Conservation (phyloP, 2,888 invertebrate genomes). For the Lordiphosa andalusiaca region DNA sequence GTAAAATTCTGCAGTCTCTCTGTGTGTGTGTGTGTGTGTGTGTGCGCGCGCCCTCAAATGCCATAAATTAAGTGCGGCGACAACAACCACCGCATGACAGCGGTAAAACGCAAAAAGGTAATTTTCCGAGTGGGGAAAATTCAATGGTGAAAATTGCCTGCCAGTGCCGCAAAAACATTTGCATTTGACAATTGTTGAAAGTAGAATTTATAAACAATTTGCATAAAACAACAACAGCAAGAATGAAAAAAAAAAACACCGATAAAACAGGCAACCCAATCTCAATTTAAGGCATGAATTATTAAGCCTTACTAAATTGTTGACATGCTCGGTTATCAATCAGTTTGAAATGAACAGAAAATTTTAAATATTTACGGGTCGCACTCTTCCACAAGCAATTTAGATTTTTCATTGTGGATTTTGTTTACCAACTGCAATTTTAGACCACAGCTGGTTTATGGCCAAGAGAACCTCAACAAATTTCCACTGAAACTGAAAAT, state of each 20-base stretch:
- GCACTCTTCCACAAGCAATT: conserved; percentile 26
- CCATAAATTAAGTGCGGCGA: conserved; percentile 67
- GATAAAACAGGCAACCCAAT: not conserved
- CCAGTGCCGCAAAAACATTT: conserved; percentile 33
- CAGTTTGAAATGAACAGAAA: conserved; percentile 18
- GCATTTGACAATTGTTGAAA: conserved; percentile 42
- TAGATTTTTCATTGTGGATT: conserved; percentile 21
- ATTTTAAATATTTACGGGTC: conserved; percentile 42
- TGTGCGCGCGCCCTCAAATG: conserved; percentile 48
- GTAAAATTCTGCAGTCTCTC: conserved; percentile 51
- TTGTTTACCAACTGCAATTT: conserved; percentile 39
- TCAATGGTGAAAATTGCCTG: conserved; percentile 17
- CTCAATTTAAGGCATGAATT: conserved; percentile 19
- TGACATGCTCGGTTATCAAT: not conserved
- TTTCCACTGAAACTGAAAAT: conserved; percentile 10
- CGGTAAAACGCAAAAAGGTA: conserved; percentile 70
- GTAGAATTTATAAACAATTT: conserved; percentile 13
- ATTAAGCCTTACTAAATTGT: conserved; percentile 11
- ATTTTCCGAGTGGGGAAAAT: conserved; percentile 62
- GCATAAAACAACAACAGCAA: conserved; percentile 15
- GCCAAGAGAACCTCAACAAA: conserved; percentile 20
- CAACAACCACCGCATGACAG: conserved; percentile 57
- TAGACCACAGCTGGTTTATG: conserved; percentile 25
- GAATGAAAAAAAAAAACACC: no score
- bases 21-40: conserved; percentile 38